Evolutionary conservation across 2,113 vertebrate genomes (phyloP), one percentile per base, ranked within the genome.

Genomic region (Anas platyrhynchos): DNA sequence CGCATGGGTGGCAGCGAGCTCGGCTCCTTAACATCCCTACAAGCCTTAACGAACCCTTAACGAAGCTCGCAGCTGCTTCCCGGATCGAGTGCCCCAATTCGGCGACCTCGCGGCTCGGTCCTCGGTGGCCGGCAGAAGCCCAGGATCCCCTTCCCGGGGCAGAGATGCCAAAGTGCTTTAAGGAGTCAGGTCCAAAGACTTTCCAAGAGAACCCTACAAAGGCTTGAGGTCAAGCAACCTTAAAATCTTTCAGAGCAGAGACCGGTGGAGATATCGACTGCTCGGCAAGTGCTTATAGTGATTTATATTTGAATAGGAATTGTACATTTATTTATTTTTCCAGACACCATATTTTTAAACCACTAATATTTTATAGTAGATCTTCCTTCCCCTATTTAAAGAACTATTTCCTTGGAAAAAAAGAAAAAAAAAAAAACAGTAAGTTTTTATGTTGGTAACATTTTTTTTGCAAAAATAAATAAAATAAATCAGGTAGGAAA

Each of bases 291-390:
- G 94, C 94, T 96, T 86, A 76, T 34, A 88, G 82, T 79, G 92
- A 93, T 95, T 93, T 94, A 78, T 91, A 90, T 93, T 79, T 93
- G 88, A 94, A 93, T 76, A 92, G 96, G 77, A 94, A 96, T 84
- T 96, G 96, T 96, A 95, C 96, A 93, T 93, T 92, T 96, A 97
- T 97, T 97, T 97, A 97, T 97, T 97, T 96, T 95, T 96, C 93
- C 96, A 96, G 92, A 94, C 94, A 93, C 48, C 92, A 1, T 96
- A 93, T 96, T 96, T 97, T 96, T 97, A 96, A 96, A 91, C 86
- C 88, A 94, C 96, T 95, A 82, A 96, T 96, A 75, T 95, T 96
- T 96, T 97, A 92, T 96, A 96, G 90, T 58, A 93, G 77, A 93
- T 84, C 79, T 86, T 91, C 93, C 90, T 93, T 78, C 92, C 96